A percentile compares a stretch with the other conserved stretches of the same genome.
These are phyloP conservation scores for Volucella bombylans DNA, from an alignment of 2,888 invertebrate species.

Conservation along the genomic window DNA sequence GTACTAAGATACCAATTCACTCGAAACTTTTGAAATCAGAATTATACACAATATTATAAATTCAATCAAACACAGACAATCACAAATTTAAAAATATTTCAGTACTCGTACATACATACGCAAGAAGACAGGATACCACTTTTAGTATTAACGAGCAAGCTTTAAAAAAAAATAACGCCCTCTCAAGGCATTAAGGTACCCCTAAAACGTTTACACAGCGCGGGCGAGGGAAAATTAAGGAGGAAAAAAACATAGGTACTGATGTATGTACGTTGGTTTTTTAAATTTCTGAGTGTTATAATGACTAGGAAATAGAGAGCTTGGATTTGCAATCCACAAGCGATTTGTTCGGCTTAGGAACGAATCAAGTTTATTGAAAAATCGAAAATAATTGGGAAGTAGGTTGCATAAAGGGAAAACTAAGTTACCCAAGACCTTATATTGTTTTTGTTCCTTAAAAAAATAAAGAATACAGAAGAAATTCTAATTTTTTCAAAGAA, in stretches of 20 bases:
- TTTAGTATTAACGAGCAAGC: constrained; percentile 21
- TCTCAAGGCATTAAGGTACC: no score
- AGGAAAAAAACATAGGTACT: no score
- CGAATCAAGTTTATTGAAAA: background rate
- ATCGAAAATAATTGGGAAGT: constrained; percentile 33
- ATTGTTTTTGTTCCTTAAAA: no score
- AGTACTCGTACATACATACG: no score
- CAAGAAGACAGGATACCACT: constrained; percentile 4
- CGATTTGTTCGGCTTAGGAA: no score
- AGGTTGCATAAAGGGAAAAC: constrained; percentile 7
- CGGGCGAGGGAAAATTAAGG: no score
- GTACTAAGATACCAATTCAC: constrained; percentile 20
- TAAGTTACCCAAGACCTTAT: constrained; percentile 5
- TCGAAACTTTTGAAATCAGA: constrained; percentile 11
- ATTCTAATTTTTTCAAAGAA: background rate
- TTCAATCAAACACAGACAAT: constrained; percentile 17
- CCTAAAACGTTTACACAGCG: no score
- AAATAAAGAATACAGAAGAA: constrained; percentile 5
- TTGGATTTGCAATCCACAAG: no score
- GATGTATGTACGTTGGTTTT: no score
- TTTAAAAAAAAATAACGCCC: no score
- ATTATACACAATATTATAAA: constrained; percentile 5
- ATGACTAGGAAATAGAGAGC: no score
- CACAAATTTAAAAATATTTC: constrained; percentile 19
- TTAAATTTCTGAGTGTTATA: no score